Percentiles rank a stretch among this genome's conserved stretches.
Conservation (phyloP, 1,140 invertebrate species). For the Frieseomelitta varia region DNA sequence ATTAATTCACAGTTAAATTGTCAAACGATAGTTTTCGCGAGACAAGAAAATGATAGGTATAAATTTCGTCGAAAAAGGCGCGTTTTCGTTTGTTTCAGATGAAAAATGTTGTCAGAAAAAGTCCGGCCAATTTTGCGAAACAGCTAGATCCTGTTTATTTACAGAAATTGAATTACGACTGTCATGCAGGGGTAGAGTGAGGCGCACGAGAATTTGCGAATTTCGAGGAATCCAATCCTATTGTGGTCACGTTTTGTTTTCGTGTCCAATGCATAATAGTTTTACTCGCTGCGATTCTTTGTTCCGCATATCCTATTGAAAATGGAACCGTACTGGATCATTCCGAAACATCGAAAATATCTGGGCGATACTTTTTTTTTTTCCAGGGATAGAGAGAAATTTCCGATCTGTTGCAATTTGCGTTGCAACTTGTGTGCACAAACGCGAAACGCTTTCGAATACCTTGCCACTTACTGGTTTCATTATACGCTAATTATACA, state of each 20-base stretch:
- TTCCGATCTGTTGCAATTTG: not conserved
- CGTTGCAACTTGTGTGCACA: no score
- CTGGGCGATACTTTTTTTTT: not conserved
- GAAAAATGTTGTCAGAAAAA: not conserved
- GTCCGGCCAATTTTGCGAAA: not conserved
- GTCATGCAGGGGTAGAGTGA: conserved; percentile 11
- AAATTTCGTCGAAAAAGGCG: no score
- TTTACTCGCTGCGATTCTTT: conserved; percentile 19
- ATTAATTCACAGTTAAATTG: not conserved
- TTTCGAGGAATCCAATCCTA: conserved; percentile 36
- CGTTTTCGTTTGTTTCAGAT: not conserved
- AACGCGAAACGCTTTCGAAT: not conserved
- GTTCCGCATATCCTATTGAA: conserved; percentile 6
- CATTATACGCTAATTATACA: not conserved
- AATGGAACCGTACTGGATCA: not conserved
- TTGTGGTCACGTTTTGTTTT: conserved; percentile 13
- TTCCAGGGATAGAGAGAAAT: not conserved
- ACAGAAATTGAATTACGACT: conserved; percentile 5
- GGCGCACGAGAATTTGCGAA: conserved; percentile 6
- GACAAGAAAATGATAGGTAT: not conserved
- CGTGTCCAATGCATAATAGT: conserved; percentile 12
- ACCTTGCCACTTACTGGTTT: not conserved
- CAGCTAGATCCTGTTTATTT: not conserved
- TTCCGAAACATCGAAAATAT: not conserved
- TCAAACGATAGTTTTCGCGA: not conserved